phyloP scores from a whole-genome alignment of 2,797 vertebrate species.

The Smutsia temminckii region DNA sequence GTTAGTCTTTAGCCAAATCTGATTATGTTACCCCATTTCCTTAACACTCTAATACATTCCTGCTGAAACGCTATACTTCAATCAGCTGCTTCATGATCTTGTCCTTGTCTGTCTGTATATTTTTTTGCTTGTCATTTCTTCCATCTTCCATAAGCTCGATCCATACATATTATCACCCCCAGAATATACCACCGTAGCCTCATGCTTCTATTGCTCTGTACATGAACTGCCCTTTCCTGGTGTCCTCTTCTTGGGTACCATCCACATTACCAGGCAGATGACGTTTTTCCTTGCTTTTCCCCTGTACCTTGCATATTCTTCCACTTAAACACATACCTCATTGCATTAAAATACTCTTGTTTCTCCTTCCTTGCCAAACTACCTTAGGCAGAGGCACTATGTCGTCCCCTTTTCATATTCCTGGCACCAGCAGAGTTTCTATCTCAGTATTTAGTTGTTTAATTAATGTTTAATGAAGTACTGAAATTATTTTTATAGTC shows the following conservation, averaged over 20 bases:
- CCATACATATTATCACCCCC: background rate
- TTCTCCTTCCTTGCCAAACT: background rate
- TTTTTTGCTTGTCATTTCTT: background rate
- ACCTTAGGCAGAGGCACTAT: background rate
- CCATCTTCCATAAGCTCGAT: background rate
- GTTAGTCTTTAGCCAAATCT: background rate
- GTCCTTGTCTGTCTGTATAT: background rate
- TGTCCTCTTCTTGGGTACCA: background rate
- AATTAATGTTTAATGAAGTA: constrained; percentile 9
- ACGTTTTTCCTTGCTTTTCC: background rate
- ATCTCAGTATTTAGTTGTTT: background rate
- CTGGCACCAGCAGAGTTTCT: background rate
- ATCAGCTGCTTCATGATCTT: background rate
- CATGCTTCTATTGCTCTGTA: background rate
- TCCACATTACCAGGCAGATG: background rate
- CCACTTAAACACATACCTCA: background rate
- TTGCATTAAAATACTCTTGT: background rate
- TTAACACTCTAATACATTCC: background rate
- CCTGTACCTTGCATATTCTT: background rate
- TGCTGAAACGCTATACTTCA: background rate
- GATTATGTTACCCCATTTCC: background rate
- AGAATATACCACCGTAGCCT: background rate
- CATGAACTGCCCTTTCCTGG: background rate
- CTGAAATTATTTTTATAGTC: background rate
- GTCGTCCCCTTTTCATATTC: background rate